Evolutionary conservation across 2,113 vertebrate genomes (phyloP), one percentile per base, ranked within the genome.

Genomic region (Oreochromis spilurus): DNA sequence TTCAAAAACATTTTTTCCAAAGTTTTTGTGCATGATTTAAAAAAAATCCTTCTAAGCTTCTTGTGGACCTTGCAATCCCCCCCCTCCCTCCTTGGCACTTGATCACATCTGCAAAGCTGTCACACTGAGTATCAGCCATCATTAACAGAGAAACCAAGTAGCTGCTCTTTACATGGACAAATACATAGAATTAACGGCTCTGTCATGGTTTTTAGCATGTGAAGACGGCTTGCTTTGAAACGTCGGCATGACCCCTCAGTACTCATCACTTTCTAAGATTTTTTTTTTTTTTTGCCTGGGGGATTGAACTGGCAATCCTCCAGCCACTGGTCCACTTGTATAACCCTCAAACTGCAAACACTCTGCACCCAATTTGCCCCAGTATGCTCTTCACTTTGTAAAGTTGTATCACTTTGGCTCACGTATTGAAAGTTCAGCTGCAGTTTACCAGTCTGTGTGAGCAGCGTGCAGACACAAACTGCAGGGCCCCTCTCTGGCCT

Each of bases 321-420:
- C 89, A 90, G 81, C 86, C 55, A 75, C 75, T 72, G 84, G 89
- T 92, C 91, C 81, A 75, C 80, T 87, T 78, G 53, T 86, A 62
- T 93, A 88, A 91, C 34, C 92, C 83, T 92, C 90, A 92, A 91
- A 87, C 86, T 79, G 54, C 84, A 87, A 92, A 81, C 72, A 36
- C 85, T 57, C 48, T 70, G 82, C 80, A 84, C 65, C 79, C 77
- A 84, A 75, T 93, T 83, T 90, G 45, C 53, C 57, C 79, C 84
- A 62, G 48, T 45, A 26, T 48, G 84, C 81, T 91, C 60, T 70
- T 89, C 52, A 55, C 72, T 87, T 82, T 86, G 72, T 87, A 21
- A 79, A 87, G 55, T 87, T 84, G 79, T 81, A 84, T 86, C 55
- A 80, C 65, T 91, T 84, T 79, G 65, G 40, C 54, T 84, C 88